Evolutionary conservation across 1,140 invertebrate genomes (phyloP).

Genomic region (Drosophila santomea): DNA sequence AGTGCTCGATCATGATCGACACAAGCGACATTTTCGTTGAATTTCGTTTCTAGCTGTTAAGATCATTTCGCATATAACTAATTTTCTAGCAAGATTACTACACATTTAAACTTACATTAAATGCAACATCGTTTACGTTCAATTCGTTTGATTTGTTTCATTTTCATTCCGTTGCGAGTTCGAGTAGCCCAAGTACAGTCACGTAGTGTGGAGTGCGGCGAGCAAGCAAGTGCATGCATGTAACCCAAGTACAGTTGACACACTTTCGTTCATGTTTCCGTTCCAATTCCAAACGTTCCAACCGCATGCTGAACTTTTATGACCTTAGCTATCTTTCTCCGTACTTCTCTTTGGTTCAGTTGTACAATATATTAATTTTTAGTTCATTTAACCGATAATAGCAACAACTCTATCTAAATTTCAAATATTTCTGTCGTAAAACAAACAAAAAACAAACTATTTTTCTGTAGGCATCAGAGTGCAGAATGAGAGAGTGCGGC

Average conservation of each 20-base stretch:
- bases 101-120: conserved; percentile 62
- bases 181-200: conserved; percentile 59
- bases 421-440: conserved; percentile 64
- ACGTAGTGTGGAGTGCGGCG: conserved; percentile 50
- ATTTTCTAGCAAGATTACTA: conserved; percentile 42
- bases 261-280: conserved; percentile 23
- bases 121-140: conserved; percentile 71
- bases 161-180: conserved; percentile 64
- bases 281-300: conserved; percentile 8
- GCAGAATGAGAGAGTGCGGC: conserved; percentile 84
- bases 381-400: conserved; percentile 19
- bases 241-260: conserved; percentile 54
- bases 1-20: conserved; percentile 15
- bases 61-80: conserved; percentile 59
- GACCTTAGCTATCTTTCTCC: conserved; percentile 19
- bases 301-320: conserved; percentile 34
- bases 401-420: conserved; percentile 31
- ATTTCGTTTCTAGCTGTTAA: conserved; percentile 60
- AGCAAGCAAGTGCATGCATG: conserved; percentile 50
- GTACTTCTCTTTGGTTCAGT: conserved; percentile 23
- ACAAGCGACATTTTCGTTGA: conserved; percentile 38
- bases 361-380: conserved; percentile 6
- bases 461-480: conserved; percentile 84
- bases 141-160: conserved; percentile 58
- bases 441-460: conserved; percentile 62